These are phyloP conservation scores for Nipponia nippon DNA, from an alignment of 2,113 vertebrate species.

Conservation along the genomic window DNA sequence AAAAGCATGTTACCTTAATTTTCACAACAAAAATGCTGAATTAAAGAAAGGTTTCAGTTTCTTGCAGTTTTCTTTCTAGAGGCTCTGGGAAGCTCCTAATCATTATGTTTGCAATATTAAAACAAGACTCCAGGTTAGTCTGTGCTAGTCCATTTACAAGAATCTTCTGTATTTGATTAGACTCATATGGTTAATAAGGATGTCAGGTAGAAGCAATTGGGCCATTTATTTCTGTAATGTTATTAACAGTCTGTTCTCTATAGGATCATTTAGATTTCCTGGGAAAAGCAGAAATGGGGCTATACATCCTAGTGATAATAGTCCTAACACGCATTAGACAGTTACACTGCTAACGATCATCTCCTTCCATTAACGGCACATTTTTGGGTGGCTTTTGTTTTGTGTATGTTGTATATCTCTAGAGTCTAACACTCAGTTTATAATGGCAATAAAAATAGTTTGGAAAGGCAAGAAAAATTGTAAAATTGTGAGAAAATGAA, in stretches of 20 bases:
- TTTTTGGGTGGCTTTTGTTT: background rate
- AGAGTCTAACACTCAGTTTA: background rate
- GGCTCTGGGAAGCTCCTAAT: slow-evolving; percentile 57
- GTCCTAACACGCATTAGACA: background rate
- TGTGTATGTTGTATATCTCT: background rate
- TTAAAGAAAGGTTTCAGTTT: slow-evolving; percentile 55
- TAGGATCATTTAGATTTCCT: background rate
- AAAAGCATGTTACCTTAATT: slow-evolving; percentile 46
- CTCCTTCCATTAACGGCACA: background rate
- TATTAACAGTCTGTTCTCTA: background rate
- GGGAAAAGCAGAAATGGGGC: background rate
- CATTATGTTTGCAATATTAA: slow-evolving; percentile 67
- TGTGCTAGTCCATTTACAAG: slow-evolving; percentile 57
- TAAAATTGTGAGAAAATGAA: background rate
- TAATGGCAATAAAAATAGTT: background rate
- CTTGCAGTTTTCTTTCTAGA: slow-evolving; percentile 12
- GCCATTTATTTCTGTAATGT: background rate
- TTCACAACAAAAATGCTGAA: slow-evolving; percentile 45
- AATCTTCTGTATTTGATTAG: slow-evolving; percentile 72
- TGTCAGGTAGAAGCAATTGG: background rate
- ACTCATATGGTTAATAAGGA: slow-evolving; percentile 55
- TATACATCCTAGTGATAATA: background rate
- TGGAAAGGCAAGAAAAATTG: background rate
- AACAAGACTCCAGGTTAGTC: slow-evolving; percentile 66
- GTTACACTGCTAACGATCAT: background rate